Evolutionary conservation across 2,888 invertebrate species (phyloP), one percentile per base, ranked within the genome.

Genomic region (Nemoura dubitans): DNA sequence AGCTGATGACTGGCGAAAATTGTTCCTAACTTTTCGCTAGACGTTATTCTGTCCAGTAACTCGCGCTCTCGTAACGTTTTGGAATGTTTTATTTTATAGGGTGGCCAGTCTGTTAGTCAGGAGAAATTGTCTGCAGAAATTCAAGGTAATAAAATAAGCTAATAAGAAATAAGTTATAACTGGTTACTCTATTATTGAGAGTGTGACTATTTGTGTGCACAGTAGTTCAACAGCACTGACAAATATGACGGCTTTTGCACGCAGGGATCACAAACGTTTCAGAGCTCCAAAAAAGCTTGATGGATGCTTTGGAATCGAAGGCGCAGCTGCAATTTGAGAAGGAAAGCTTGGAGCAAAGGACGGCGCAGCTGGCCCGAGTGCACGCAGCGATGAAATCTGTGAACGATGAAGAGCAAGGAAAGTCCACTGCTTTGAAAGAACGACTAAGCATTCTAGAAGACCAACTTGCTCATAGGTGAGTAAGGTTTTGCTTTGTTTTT

Each of bases 381-480:
- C 88, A 91, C 87, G 91, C 90, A 14, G 88, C 89, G 76, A 89
- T 91, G 27, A 92, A 91, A 89, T 90, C 91, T 0, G 90, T 90
- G 84, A 90, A 90, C 59, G 92, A 92, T 89, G 91, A 92, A 87
- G 88, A 89, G 86, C 91, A 92, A 88, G 90, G 91, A 6, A 91
- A 92, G 87, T 91, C 91, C 87, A 89, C 89, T 78, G 91, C 91
- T 2, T 87, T 92, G 21, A 91, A 91, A 85, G 90, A 90, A 83
- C 91, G 91, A 87, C 89, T 92, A 29, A 89, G 90, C 78, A 90
- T 91, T 87, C 89, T 93, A 83, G 91, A 92, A 88, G 89, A 90
- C n/a, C 92, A 93, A 88, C 89, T 93, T n/a, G 90, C 91, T 81
- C 92, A 92, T 88, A 91, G 92, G 88, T 89, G 85, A 80, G 36